Evolutionary conservation across 2,113 vertebrate genomes (phyloP).

Genomic region (Cavia aperea): DNA sequence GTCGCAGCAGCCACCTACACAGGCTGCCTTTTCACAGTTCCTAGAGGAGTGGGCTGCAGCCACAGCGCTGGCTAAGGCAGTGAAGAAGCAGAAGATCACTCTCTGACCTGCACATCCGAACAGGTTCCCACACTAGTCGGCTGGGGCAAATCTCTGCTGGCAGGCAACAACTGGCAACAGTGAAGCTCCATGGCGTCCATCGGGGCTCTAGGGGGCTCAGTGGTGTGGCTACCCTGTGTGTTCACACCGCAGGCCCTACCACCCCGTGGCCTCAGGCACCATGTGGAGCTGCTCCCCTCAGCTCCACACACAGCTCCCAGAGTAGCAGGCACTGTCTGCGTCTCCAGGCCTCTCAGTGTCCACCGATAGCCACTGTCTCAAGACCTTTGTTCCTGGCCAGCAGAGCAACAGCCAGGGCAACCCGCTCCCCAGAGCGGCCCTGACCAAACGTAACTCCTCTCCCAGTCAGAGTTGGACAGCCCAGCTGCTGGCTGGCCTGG

Average conservation of each 20-base stretch:
- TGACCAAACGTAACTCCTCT: neutral
- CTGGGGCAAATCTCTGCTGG: neutral
- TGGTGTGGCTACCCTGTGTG: neutral
- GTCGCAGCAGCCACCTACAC: neutral
- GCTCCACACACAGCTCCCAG: neutral
- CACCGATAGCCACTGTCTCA: neutral
- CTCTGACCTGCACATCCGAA: neutral
- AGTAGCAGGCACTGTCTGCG: neutral
- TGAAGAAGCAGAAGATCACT: neutral
- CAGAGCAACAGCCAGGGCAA: neutral
- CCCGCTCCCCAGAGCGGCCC: neutral
- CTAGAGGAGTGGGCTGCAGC: neutral
- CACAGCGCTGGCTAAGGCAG: neutral
- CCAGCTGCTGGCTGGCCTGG: neutral
- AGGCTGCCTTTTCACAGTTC: neutral
- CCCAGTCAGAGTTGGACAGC: neutral
- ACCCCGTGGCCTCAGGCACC: neutral
- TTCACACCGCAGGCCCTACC: neutral
- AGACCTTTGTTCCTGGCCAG: neutral
- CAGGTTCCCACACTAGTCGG: neutral
- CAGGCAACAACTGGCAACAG: neutral
- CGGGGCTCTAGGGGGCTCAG: neutral
- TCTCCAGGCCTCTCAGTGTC: neutral
- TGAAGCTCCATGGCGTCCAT: neutral
- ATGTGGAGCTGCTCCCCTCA: neutral